Evolutionary conservation across 2,888 invertebrate genomes (phyloP).

Genomic region (Melanophora roralis): DNA sequence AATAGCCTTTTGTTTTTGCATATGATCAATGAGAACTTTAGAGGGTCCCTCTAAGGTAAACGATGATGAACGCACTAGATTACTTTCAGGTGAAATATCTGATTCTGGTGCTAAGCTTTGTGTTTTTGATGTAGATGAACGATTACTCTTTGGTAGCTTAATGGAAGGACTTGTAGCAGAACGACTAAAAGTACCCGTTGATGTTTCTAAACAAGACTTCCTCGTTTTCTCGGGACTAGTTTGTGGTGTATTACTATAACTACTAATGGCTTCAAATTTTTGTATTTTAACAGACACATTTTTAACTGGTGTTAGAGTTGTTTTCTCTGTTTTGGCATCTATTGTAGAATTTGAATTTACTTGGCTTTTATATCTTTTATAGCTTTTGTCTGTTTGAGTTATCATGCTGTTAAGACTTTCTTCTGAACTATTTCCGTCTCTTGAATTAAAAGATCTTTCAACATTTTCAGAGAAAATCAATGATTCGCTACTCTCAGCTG

Average conservation of each 20-base stretch:
- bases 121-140: conserved; percentile 70
- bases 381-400: conserved; percentile 36
- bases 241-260: conserved; percentile 20
- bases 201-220: not conserved
- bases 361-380: not conserved
- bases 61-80: conserved; percentile 84
- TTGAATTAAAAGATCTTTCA: not conserved
- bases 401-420: conserved; percentile 58
- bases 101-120: conserved; percentile 69
- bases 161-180: conserved; percentile 72
- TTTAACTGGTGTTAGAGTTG: conserved; percentile 56
- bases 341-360: not conserved
- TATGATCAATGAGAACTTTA: conserved; percentile 80
- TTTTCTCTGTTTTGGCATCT: not conserved
- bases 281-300: conserved; percentile 58
- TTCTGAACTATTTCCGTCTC: conserved; percentile 59
- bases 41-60: conserved; percentile 88
- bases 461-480: not conserved
- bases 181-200: conserved; percentile 58
- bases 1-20: conserved; percentile 64
- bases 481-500: conserved; percentile 16
- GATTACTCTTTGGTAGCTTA: conserved; percentile 43
- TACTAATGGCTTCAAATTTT: conserved; percentile 50
- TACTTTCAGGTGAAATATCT: conserved; percentile 60
- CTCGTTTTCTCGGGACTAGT: conserved; percentile 28